Base-by-base conservation (phyloP, 2,888 invertebrate species). In the Noctua fimbriata region DNA sequence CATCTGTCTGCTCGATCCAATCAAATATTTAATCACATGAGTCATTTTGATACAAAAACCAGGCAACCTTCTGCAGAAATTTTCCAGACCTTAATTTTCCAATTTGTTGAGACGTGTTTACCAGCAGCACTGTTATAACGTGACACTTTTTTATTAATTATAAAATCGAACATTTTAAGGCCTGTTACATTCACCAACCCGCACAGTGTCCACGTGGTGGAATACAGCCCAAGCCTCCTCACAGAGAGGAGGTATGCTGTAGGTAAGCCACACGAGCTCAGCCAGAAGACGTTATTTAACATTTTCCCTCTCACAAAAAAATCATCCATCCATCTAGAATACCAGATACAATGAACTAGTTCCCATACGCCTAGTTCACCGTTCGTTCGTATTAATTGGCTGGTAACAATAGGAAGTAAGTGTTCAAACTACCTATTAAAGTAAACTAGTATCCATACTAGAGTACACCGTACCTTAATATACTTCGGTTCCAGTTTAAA, bases 61-160 rank as follows among this genome's bases (percentile, higher is more conserved):
- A 21, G 32, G 1, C 24, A n/a, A 21, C 36, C 36, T 76, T 60
- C 21, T 18, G 14, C 18, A 41, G 47, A 36, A 9, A 49, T 63
- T 24, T 41, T 24, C 12, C 28, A 41, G 60, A 63, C 2, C 47
- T 18, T 5, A 28, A 36, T 36, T 18, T 36, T 47, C 1, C 7
- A 41, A 32, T 36, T 73, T 73, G 47, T 32, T 9, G 18, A 74
- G 73, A n/a, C 21, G 36, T 49, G 36, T n/a, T 58, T 74, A 44
- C 14, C 2, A 32, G 9, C 6, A 18, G 0, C 14, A 36, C 12
- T 77, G 36, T 41, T 36, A 32, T 7, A 32, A n/a, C n/a, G 28
- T 21, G 16, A n/a, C 58, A n/a, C 12, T 55, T 55, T 24, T n/a
- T 55, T 10, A 10, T 10, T 55, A 2, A 24, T 58, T 58, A 0